These are phyloP conservation scores for Electrona antarctica DNA, from an alignment of 2,113 vertebrate species.

Conservation along the genomic window DNA sequence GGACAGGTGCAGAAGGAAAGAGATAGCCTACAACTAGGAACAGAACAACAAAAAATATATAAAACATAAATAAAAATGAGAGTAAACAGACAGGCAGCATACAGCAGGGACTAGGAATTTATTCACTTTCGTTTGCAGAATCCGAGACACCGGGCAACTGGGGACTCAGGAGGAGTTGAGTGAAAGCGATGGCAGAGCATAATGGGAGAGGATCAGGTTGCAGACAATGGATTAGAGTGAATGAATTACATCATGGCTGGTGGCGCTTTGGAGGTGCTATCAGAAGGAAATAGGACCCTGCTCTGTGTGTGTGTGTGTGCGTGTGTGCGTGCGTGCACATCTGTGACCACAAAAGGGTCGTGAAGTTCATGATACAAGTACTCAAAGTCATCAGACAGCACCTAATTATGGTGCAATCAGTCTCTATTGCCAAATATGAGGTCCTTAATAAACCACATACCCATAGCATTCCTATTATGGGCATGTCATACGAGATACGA, in stretches of 20 bases:
- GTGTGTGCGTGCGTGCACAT: not conserved
- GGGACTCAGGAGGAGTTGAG: not conserved
- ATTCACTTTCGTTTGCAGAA: not conserved
- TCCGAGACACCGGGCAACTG: not conserved
- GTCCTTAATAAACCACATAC: no score
- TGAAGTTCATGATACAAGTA: not conserved
- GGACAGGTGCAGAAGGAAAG: no score
- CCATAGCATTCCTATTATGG: no score
- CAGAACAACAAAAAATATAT: no score
- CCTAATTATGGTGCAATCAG: no score
- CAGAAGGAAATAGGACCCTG: not conserved
- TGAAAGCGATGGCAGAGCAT: not conserved
- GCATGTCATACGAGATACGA: no score
- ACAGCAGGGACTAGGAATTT: not conserved
- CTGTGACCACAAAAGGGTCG: not conserved
- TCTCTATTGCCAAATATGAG: no score
- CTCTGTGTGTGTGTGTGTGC: not conserved
- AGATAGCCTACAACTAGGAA: no score
- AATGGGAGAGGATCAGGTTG: slow-evolving; percentile 17
- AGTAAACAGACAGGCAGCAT: not conserved
- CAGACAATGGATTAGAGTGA: slow-evolving; percentile 17
- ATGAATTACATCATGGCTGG: slow-evolving; percentile 10
- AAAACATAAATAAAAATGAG: not conserved
- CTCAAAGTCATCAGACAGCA: no score
- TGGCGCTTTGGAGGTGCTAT: not conserved